Evolutionary conservation across 1,140 invertebrate genomes (phyloP).

Genomic region (Linepithema humile): DNA sequence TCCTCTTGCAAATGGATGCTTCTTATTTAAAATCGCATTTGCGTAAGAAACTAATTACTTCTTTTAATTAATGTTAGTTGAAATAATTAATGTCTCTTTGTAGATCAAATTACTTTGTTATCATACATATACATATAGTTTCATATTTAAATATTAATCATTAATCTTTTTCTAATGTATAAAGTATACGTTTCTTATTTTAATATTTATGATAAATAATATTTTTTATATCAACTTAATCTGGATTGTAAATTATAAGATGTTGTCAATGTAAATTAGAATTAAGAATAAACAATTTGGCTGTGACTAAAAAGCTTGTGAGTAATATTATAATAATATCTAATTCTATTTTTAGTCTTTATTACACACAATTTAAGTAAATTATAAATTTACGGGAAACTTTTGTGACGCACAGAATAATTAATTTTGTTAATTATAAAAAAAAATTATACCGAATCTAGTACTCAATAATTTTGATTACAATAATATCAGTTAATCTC

Average conservation of each 20-base stretch:
- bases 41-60: not conserved
- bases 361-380: not conserved
- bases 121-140: not conserved
- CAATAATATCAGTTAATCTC: not conserved
- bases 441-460: not conserved
- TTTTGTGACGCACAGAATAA: too few relatives aligned
- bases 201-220: not conserved
- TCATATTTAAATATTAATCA: too few relatives aligned
- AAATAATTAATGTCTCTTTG: slow-evolving; percentile 5
- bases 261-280: slow-evolving; percentile 5
- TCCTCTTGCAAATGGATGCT: not conserved
- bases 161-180: too few relatives aligned
- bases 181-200: not conserved
- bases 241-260: not conserved
- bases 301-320: slow-evolving; percentile 5
- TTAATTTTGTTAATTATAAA: too few relatives aligned
- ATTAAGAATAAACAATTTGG: not conserved
- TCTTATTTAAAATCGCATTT: not conserved
- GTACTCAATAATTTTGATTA: not conserved
- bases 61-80: not conserved
- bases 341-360: not conserved
- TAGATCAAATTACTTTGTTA: not conserved
- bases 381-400: not conserved
- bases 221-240: slow-evolving; percentile 2
- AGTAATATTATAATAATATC: not conserved